Evolutionary conservation across 2,113 vertebrate species (phyloP).

Genomic region (Entomyzon cyanotis): DNA sequence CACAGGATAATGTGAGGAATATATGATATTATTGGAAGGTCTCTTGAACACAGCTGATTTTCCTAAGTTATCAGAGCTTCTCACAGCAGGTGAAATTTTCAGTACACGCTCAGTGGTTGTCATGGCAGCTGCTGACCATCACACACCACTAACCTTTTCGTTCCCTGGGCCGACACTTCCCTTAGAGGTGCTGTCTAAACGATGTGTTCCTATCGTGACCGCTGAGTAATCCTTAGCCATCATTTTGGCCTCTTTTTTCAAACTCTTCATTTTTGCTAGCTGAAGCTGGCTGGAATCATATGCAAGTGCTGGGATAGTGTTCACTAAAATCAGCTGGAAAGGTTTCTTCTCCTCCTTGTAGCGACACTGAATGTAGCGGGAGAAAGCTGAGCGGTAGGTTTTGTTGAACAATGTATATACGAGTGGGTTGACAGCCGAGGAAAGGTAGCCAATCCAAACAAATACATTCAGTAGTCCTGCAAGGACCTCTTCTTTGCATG

Average conservation of each 20-base stretch:
- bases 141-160: constrained; percentile 83
- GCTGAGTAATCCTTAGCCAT: constrained; percentile 70
- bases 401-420: constrained; percentile 96
- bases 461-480: constrained; percentile 89
- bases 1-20: constrained; percentile 39
- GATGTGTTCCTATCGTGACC: constrained; percentile 64
- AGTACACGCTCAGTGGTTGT: not conserved
- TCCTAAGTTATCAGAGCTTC: not conserved
- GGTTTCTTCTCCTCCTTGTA: constrained; percentile 90
- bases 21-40: not conserved
- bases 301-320: constrained; percentile 90
- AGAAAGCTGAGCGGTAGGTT: constrained; percentile 91
- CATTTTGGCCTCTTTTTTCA: constrained; percentile 72
- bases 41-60: constrained; percentile 29
- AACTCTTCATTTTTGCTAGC: constrained; percentile 67
- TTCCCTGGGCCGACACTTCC: constrained; percentile 30
- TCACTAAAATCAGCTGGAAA: constrained; percentile 90
- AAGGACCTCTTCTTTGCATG: constrained; percentile 80
- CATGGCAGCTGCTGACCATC: constrained; percentile 55
- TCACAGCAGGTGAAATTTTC: constrained; percentile 1
- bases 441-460: constrained; percentile 96
- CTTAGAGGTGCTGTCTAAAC: constrained; percentile 58
- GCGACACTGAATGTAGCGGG: constrained; percentile 88
- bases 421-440: constrained; percentile 92
- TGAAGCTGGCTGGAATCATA: constrained; percentile 86